Evolutionary conservation across 2,797 vertebrate species (phyloP).

Genomic region (Sebastes taczanowskii): DNA sequence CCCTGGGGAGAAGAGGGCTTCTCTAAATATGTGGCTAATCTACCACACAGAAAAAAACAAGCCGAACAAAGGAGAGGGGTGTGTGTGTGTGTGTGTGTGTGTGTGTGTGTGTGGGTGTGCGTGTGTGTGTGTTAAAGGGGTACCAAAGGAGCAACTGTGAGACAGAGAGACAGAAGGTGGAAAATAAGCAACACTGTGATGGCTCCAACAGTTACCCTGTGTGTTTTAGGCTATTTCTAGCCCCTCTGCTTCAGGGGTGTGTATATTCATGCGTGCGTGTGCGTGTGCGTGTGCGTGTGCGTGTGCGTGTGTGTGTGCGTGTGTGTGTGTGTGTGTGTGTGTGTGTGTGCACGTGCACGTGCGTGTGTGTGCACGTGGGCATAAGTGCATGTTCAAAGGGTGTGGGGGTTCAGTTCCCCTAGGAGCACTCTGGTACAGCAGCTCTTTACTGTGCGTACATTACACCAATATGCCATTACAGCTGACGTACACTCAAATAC

Average conservation of each 20-base stretch:
- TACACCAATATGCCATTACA: slow-evolving; percentile 63
- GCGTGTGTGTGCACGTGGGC: background rate
- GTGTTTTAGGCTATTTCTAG: slow-evolving; percentile 59
- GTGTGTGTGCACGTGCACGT: too few relatives aligned
- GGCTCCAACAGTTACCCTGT: slow-evolving; percentile 52
- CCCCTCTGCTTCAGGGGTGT: slow-evolving; percentile 20
- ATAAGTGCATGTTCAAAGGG: slow-evolving; percentile 30
- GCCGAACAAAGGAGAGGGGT: slow-evolving; percentile 26
- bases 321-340: background rate
- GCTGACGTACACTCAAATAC: slow-evolving; percentile 4
- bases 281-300: background rate
- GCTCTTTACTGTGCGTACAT: slow-evolving; percentile 65
- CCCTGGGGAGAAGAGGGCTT: slow-evolving; percentile 55
- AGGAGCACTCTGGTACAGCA: slow-evolving; percentile 66
- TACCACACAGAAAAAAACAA: slow-evolving; percentile 50
- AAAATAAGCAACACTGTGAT: slow-evolving; percentile 47
- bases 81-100: background rate
- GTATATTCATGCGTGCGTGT: background rate
- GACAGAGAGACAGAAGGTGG: slow-evolving; percentile 40
- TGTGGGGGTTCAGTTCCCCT: slow-evolving; percentile 61
- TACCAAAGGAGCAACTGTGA: slow-evolving; percentile 35
- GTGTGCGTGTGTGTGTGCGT: too few relatives aligned
- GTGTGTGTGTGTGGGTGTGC: background rate
- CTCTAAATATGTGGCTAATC: slow-evolving; percentile 77
- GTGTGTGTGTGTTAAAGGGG: slow-evolving; percentile 11